phyloP scores from a whole-genome alignment of 2,888 invertebrate genomes.

The Ectropis crepuscularia region DNA sequence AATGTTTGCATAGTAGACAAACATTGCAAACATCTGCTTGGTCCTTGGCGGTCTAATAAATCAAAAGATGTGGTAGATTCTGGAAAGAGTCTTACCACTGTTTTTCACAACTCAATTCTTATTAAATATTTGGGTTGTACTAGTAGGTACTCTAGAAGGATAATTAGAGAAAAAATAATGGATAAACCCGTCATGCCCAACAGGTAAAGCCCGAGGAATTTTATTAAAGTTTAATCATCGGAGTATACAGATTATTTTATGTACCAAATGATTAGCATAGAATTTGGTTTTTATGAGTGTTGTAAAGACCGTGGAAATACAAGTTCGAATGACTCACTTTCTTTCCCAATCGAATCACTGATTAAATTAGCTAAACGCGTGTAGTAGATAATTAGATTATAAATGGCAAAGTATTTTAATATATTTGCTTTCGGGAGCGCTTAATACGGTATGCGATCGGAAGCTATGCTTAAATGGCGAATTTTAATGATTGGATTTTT shows the following conservation, averaged over 20 bases:
- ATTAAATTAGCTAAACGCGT: conserved; percentile 23
- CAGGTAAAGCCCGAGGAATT: not conserved
- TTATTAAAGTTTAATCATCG: not conserved
- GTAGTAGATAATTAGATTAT: conserved; percentile 20
- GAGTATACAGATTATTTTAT: not conserved
- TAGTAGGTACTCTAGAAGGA: no score
- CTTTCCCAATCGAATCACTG: conserved; percentile 13
- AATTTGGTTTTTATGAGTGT: conserved; percentile 17
- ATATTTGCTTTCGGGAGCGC: conserved; percentile 16
- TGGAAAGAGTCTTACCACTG: no score
- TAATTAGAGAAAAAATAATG: not conserved
- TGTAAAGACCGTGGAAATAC: conserved; percentile 16
- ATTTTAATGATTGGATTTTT: not conserved
- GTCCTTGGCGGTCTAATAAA: no score
- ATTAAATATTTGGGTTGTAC: no score
- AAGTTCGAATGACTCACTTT: conserved; percentile 25
- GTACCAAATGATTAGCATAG: conserved; percentile 18
- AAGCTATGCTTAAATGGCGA: conserved; percentile 8
- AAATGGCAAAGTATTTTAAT: conserved; percentile 12
- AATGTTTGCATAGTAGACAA: no score
- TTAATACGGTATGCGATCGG: conserved; percentile 5
- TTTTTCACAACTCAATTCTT: no score
- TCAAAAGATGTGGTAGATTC: no score
- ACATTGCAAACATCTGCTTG: no score
- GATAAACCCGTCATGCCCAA: not conserved